Base-by-base conservation (phyloP, 1,140 invertebrate species). In the Calosoma granatense region DNA sequence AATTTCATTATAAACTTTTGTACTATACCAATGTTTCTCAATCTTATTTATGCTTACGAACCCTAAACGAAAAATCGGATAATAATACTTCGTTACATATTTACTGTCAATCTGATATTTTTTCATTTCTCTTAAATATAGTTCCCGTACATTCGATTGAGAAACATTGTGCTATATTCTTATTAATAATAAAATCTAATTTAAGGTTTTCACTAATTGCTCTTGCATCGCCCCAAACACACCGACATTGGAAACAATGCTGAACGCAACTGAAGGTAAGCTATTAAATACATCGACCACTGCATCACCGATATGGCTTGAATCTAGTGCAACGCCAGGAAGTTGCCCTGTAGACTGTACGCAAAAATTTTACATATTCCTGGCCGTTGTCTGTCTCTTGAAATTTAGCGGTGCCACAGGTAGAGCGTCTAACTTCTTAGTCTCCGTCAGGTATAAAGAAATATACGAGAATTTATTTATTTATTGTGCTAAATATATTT, bases 321-420 rank as follows among this genome's bases (percentile, higher is more conserved):
- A 59, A 14, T 59, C 64, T 15, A 80, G 72, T 20, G 80, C 81
- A 0, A 64, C 70, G 23, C 74, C 79, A 0, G 83, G 83, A n/a
- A 75, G 81, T 11, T 87, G 84, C 67, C 73, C 76, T 0, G 80
- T 85, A 0, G 81, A 86, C 63, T 87, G 84, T 61, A 74, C 78
- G 60, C 72, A 75, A 1, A 77, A 81, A 61, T 85, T 85, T 62
- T 80, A 83, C 54, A 74, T 82, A 20, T 86, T 85, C 62, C 59
- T 86, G n/a, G 73, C 76, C 4, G 81, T 85, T 1, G 79, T 85
- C 51, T 86, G 83, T 64, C 67, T 83, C 3, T 63, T 85, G 0
- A 85, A 85, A 58, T 84, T 86, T 61, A 77, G 77, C 36, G 82
- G 82, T 4, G 80, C 83, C 1, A 81, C 82, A 0, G 83, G 83